Conservation (phyloP, 2,113 vertebrate genomes). For the Sylvia atricapilla region DNA sequence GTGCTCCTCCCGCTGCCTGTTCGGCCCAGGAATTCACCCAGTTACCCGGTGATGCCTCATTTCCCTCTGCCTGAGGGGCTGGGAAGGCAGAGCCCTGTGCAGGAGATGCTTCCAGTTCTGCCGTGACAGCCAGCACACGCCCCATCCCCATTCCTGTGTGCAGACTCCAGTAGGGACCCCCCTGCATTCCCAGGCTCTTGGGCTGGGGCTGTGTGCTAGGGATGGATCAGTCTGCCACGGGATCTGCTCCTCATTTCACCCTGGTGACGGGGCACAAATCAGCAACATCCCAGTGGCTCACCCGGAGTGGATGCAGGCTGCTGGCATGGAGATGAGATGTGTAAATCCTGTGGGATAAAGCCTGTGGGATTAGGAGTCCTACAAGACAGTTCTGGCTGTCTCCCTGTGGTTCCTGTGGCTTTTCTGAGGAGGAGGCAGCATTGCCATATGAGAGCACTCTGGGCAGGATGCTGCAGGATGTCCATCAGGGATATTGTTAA, state of each 20-base stretch:
- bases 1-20: rapidly evolving
- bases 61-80: background rate
- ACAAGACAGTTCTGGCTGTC: background rate
- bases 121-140: background rate
- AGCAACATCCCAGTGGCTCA: background rate
- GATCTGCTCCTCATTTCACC: background rate
- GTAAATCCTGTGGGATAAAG: background rate
- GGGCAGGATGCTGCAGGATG: background rate
- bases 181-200: background rate
- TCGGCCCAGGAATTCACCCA: background rate
- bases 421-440: background rate
- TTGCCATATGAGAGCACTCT: background rate
- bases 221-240: background rate
- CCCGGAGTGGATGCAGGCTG: rapidly evolving
- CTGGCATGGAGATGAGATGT: background rate
- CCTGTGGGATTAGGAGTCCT: background rate
- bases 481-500: background rate
- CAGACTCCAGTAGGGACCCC: rapidly evolving
- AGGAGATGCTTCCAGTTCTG: background rate
- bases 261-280: background rate
- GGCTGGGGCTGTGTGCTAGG: background rate
- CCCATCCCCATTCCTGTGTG: background rate
- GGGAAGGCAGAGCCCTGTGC: background rate
- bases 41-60: background rate
- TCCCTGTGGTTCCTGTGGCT: background rate